Evolutionary conservation across 2,888 invertebrate species (phyloP).

Genomic region (Sceliomorpha sp.): DNA sequence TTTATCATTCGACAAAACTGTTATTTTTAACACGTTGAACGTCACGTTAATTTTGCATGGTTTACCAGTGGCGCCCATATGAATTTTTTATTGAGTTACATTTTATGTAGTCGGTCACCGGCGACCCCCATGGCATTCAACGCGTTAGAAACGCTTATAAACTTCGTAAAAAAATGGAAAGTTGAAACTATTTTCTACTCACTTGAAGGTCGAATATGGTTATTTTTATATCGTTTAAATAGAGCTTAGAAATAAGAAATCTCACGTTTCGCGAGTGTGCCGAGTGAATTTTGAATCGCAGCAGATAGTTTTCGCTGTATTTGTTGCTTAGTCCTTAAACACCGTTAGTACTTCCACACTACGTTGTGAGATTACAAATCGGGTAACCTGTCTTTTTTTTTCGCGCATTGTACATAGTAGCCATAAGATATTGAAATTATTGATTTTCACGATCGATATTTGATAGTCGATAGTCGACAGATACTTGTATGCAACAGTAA

Average conservation of each 20-base stretch:
- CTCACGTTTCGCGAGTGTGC: conserved; percentile 8
- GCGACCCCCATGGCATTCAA: too few relatives aligned
- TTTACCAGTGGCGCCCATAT: too few relatives aligned
- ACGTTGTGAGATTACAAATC: conserved; percentile 26
- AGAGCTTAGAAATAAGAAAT: conserved; percentile 16
- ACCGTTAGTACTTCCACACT: conserved; percentile 27
- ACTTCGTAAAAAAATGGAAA: too few relatives aligned
- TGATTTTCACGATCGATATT: conserved; percentile 47
- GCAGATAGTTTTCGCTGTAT: conserved; percentile 30
- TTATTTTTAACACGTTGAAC: too few relatives aligned
- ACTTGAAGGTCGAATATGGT: conserved; percentile 3
- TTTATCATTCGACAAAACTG: too few relatives aligned
- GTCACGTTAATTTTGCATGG: too few relatives aligned
- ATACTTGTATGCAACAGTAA: conserved; percentile 27
- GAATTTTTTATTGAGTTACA: too few relatives aligned
- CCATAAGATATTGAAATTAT: conserved; percentile 25
- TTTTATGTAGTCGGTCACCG: too few relatives aligned
- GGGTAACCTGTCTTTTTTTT: conserved; percentile 10
- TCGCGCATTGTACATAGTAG: conserved; percentile 31
- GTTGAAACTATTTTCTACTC: conserved; percentile 25
- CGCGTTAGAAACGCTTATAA: too few relatives aligned
- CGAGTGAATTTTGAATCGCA: too few relatives aligned
- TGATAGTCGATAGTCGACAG: conserved; percentile 47
- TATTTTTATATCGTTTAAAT: conserved; percentile 36
- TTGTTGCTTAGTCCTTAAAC: conserved; percentile 27